Evolutionary conservation across 2,888 invertebrate species (phyloP), one percentile per base, ranked within the genome.

Genomic region (Diarsia brunnea): DNA sequence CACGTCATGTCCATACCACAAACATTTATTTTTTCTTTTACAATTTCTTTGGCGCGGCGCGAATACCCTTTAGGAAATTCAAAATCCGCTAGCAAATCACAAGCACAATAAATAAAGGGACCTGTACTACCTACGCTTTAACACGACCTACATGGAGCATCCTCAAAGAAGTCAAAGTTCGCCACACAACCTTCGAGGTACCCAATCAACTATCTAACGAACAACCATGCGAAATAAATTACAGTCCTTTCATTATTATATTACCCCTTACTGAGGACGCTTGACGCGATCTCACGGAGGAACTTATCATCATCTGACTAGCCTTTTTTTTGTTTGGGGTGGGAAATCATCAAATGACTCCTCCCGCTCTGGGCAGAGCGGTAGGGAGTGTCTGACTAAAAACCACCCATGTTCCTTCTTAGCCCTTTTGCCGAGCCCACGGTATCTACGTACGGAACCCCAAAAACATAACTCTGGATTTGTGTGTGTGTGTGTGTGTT

Each of bases 131-230:
- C 86, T 85, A 87, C 85, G 78, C 77, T 74, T 82, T 75, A 68
- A 72, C 74, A 76, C 85, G 87, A 89, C 91, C 91, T 89, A 91
- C 88, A 89, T 90, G 87, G 87, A 72, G 84, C 88, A 91, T 91
- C 91, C 81, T 88, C 84, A 55, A 79, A 73, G 82, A 88, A 93
- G 94, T 95, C 95, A 96, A 94, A 95, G 95, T 94, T 95, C 95
- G 92, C 89, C 79, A 47, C 76, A 84, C 92, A 94, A 90, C 95
- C 95, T 96, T 96, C 95, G 85, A 87, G 79, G 89, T 85, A 93
- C 90, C 94, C 94, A 94, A 95, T 95, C 95, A 95, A 95, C 94
- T 94, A 94, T 94, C 95, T 95, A 95, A 95, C 94, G 92, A 93
- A 93, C 85, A 65, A 72, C 72, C 83, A 84, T 64, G 85, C 83